A percentile compares a stretch with the other conserved stretches of the same genome.
Evolutionary conservation across 2,888 invertebrate species (phyloP).

Genomic region (Neocrepidodera transversa): DNA sequence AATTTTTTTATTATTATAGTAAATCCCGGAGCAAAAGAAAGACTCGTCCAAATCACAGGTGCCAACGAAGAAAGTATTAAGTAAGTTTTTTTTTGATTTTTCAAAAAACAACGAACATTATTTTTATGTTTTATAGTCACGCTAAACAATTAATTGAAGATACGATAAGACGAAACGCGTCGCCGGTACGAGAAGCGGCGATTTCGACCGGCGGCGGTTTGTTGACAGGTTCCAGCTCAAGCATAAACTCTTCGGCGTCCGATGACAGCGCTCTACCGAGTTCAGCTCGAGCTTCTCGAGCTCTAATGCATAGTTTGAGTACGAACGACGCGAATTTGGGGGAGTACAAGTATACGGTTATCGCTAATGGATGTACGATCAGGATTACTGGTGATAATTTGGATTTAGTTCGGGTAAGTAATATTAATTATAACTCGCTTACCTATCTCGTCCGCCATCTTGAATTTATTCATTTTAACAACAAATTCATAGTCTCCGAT

Average conservation of each 20-base stretch:
- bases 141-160: slow-evolving; percentile 94
- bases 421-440: too few relatives aligned
- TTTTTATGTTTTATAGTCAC: slow-evolving; percentile 66
- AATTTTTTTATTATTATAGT: too few relatives aligned
- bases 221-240: slow-evolving; percentile 76
- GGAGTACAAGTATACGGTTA: slow-evolving; percentile 89
- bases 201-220: slow-evolving; percentile 60
- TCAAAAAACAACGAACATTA: too few relatives aligned
- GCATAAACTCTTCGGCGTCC: slow-evolving; percentile 78
- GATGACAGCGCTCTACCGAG: slow-evolving; percentile 65
- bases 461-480: too few relatives aligned
- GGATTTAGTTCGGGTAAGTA: slow-evolving; percentile 81
- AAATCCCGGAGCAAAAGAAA: slow-evolving; percentile 92
- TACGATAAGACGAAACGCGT: slow-evolving; percentile 93
- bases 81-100: slow-evolving; percentile 63
- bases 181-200: slow-evolving; percentile 77
- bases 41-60: slow-evolving; percentile 94
- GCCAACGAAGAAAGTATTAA: slow-evolving; percentile 92
- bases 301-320: slow-evolving; percentile 79
- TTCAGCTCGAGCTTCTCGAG: slow-evolving; percentile 65
- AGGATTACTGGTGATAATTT: slow-evolving; percentile 86
- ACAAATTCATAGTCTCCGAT: too few relatives aligned
- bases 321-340: slow-evolving; percentile 84
- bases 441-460: too few relatives aligned
- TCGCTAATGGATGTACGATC: slow-evolving; percentile 78